These are phyloP conservation scores for Poecilia velifera DNA, from an alignment of 2,797 vertebrate genomes.

Conservation along the genomic window DNA sequence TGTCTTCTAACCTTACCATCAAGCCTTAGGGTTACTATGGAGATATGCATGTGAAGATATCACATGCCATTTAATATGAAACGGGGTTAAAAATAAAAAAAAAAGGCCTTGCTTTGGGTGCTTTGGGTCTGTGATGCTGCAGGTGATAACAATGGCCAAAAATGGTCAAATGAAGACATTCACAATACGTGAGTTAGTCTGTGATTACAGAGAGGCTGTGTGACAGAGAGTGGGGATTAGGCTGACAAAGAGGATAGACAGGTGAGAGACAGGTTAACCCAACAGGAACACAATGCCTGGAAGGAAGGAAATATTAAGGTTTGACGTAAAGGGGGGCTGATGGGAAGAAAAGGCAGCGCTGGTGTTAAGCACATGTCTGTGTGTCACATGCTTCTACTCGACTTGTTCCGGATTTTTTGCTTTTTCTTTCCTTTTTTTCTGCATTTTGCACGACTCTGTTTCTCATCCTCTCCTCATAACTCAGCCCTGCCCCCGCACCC, in stretches of 20 bases:
- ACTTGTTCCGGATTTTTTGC: slow-evolving; percentile 22
- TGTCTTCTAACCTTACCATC: slow-evolving; percentile 18
- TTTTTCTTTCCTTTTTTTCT: neutral
- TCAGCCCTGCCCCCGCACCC: slow-evolving; percentile 37
- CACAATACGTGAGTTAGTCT: slow-evolving; percentile 46
- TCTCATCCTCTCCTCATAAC: slow-evolving; percentile 57
- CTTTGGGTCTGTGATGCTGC: slow-evolving; percentile 37
- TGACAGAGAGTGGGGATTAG: slow-evolving; percentile 54
- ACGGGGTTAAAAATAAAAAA: slow-evolving; percentile 11
- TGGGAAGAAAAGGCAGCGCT: slow-evolving; percentile 16
- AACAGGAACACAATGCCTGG: slow-evolving; percentile 49
- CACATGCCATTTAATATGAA: slow-evolving; percentile 26
- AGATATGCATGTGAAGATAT: slow-evolving; percentile 38
- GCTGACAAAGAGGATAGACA: slow-evolving; percentile 51
- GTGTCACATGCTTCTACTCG: slow-evolving; percentile 37
- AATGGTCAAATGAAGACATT: slow-evolving; percentile 34
- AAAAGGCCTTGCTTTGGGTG: slow-evolving; percentile 30
- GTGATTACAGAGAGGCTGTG: slow-evolving; percentile 47
- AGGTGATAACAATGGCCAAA: slow-evolving; percentile 45
- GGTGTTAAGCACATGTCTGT: slow-evolving; percentile 23
- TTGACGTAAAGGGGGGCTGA: slow-evolving; percentile 19
- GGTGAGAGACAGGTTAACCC: slow-evolving; percentile 68
- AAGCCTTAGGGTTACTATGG: slow-evolving; percentile 37
- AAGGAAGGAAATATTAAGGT: slow-evolving; percentile 48
- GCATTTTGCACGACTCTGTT: slow-evolving; percentile 14